Evolutionary conservation across 64 coral and sea anemone genomes (phyloP).

Genomic region (Porites lutea): DNA sequence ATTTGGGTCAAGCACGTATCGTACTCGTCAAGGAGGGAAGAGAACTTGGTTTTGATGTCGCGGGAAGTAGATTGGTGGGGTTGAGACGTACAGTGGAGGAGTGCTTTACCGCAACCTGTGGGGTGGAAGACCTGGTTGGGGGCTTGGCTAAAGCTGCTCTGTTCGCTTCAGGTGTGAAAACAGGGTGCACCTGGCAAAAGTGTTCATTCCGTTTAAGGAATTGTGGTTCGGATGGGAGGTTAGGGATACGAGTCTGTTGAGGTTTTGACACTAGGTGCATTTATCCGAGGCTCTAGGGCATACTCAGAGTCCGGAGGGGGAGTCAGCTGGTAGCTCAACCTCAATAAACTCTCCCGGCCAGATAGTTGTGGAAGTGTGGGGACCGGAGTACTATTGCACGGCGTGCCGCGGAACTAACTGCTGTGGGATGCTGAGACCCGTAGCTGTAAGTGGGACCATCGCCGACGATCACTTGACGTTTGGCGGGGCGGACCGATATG

Average conservation of each 20-base stretch:
- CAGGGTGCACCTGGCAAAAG: not conserved
- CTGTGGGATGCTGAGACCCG: no score
- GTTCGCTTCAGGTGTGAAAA: no score
- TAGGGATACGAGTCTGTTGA: conserved; percentile 42
- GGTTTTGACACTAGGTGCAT: not conserved
- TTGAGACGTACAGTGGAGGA: no score
- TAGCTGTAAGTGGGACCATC: not conserved
- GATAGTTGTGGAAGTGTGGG: not conserved
- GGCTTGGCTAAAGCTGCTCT: no score
- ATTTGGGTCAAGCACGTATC: no score
- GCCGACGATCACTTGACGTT: not conserved
- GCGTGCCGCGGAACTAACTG: no score
- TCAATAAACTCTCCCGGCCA: conserved; percentile 23
- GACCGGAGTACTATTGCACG: conserved; percentile 1
- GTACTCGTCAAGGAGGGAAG: no score
- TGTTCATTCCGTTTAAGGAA: conserved; percentile 16
- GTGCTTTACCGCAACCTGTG: no score
- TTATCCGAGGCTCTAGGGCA: conserved; percentile 16
- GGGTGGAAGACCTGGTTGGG: no score
- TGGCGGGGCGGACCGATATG: not conserved
- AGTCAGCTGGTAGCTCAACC: not conserved
- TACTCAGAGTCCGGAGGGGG: conserved; percentile 20
- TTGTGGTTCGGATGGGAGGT: conserved; percentile 8
- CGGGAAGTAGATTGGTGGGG: no score
- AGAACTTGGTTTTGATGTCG: no score